Conservation (phyloP, 2,888 invertebrate genomes). For the Gibbula magus region DNA sequence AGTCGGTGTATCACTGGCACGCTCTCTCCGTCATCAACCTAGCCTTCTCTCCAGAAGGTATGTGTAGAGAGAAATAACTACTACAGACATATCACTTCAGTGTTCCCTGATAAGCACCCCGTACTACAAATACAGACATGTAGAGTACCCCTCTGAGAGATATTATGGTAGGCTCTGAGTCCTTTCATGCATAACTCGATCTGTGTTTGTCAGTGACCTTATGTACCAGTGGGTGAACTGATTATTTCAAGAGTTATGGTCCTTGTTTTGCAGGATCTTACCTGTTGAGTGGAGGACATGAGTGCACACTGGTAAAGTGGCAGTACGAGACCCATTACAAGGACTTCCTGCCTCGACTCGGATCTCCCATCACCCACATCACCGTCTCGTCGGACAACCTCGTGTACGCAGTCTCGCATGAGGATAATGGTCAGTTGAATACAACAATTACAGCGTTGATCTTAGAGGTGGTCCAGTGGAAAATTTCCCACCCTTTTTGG, state of each 20-base stretch:
- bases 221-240: no score
- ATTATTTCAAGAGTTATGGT: not conserved
- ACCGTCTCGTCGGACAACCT: slow-evolving; percentile 80
- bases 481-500: no score
- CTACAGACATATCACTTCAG: not conserved
- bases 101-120: not conserved
- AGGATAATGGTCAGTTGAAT: slow-evolving; percentile 80
- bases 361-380: slow-evolving; percentile 82
- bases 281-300: slow-evolving; percentile 86
- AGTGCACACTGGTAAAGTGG: slow-evolving; percentile 88
- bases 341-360: slow-evolving; percentile 83
- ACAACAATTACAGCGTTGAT: no score
- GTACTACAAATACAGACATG: not conserved
- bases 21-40: slow-evolving; percentile 82
- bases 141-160: no score
- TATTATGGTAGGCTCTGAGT: no score
- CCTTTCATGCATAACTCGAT: no score
- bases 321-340: slow-evolving; percentile 65
- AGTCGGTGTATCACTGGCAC: slow-evolving; percentile 85
- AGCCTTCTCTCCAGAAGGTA: slow-evolving; percentile 80
- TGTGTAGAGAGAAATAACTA: slow-evolving; percentile 1
- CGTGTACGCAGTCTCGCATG: slow-evolving; percentile 81
- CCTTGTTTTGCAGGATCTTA: slow-evolving; percentile 78
- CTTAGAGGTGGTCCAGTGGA: no score
- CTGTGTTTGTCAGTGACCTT: no score